These are phyloP conservation scores for Rugalucina vietnamica DNA, from an alignment of 2,888 invertebrate genomes.

Conservation along the genomic window DNA sequence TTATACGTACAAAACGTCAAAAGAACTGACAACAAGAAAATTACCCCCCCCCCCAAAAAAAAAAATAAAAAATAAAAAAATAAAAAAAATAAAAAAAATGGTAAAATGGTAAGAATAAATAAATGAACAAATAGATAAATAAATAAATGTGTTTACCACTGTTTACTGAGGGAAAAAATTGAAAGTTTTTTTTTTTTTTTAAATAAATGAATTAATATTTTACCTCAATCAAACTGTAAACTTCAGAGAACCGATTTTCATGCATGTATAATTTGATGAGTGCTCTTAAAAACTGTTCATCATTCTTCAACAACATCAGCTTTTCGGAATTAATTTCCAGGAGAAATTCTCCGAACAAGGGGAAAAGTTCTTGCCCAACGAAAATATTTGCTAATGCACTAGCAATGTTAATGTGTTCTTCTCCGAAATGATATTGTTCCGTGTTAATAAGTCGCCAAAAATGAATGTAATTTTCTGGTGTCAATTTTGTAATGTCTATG, in stretches of 20 bases:
- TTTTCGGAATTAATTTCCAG: background rate
- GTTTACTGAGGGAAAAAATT: background rate
- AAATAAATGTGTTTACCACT: background rate
- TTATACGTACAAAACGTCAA: no score
- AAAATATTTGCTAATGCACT: background rate
- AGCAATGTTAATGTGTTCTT: background rate
- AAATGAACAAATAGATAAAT: background rate
- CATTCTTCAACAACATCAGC: background rate
- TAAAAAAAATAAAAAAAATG: background rate
- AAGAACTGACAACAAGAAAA: no score
- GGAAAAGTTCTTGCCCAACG: background rate
- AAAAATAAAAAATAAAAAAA: background rate
- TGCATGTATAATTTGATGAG: background rate
- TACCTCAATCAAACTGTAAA: background rate
- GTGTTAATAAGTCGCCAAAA: background rate
- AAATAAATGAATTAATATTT: background rate
- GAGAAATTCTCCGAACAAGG: background rate
- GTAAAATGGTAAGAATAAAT: background rate
- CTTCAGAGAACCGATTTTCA: background rate
- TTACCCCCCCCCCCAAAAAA: no score
- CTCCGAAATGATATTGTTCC: background rate
- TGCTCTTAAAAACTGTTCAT: background rate
- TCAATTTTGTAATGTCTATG: background rate
- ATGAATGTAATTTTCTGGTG: background rate
- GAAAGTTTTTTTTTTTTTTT: background rate